Conservation (phyloP, 1,140 invertebrate species). For the Paraescarpia echinospica region DNA sequence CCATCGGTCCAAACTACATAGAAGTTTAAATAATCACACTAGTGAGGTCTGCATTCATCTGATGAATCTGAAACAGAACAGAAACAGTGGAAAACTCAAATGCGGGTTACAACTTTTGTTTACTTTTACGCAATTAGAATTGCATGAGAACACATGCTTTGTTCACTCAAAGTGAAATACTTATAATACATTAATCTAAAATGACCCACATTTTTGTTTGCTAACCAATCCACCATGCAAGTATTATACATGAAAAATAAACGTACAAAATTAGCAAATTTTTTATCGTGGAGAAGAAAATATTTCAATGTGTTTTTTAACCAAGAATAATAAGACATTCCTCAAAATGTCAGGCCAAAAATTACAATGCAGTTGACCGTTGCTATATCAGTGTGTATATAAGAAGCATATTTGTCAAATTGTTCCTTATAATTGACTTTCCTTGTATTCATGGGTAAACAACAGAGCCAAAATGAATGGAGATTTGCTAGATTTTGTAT, state of each 20-base stretch:
- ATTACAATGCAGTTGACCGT: too few relatives aligned
- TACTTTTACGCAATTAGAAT: too few relatives aligned
- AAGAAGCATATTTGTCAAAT: too few relatives aligned
- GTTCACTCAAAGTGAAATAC: not conserved
- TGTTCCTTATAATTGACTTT: too few relatives aligned
- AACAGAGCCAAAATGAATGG: too few relatives aligned
- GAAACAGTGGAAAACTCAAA: not conserved
- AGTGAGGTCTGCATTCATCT: not conserved
- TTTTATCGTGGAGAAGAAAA: not conserved
- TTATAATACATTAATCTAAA: not conserved
- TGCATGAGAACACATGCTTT: not conserved
- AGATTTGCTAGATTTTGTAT: too few relatives aligned
- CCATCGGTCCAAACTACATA: not conserved
- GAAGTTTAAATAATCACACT: not conserved
- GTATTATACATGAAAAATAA: not conserved
- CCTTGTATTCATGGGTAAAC: too few relatives aligned
- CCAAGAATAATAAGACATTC: not conserved
- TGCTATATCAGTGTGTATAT: too few relatives aligned
- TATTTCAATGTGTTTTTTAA: not conserved
- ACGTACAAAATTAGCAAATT: not conserved
- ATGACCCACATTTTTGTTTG: not conserved
- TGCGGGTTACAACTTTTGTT: not conserved
- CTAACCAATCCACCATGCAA: not conserved
- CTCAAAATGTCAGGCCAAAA: not conserved
- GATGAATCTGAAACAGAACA: conserved; percentile 5